Base-by-base conservation (phyloP, 2,888 invertebrate species). In the Drosophila nr. medialis region DNA sequence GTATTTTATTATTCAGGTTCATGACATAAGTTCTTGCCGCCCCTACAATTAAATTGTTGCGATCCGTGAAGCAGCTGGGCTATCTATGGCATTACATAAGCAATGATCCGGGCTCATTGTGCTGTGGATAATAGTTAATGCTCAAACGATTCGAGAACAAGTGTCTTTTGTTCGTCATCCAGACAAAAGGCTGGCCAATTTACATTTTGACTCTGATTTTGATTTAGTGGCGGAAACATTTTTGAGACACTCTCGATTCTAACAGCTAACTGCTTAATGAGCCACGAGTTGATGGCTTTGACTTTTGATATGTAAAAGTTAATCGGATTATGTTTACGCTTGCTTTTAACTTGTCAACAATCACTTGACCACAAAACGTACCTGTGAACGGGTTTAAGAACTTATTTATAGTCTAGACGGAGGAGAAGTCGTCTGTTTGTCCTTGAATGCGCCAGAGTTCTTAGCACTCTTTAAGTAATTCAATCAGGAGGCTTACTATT, bases 61-160 rank as follows among this genome's bases (percentile, higher is more conserved):
- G n/a, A 48, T 27, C 21, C 45, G 38, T 36, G 48, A 42, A 32
- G 11, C 50, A 61, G 60, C 61, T 56, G 55, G 10, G 32, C 30
- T 24, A 27, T 24, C 34, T 24, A 21, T 34, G 18, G 32, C 64
- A 80, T 80, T 75, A 72, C 62, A 66, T 72, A 68, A 63, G 36
- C 65, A 21, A 18, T 30, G 51, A 80, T 74, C 78, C 63, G 81
- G 86, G 83, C 67, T 29, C 74, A 83, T 83, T 83, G 83, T 83
- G 66, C 36, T 64, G 64, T 68, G 36, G 45, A 40, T 66, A 62
- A 62, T 59, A 40, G 27, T 24, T 42, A 51, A 64, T 81, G 70
- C 54, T 54, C 67, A 55, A 40, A 24, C 27, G 27, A 32, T 4
- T 21, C 15, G 21, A 15, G 3, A 58, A 45, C 49, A 62, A 53